These are phyloP conservation scores for Zaprionus nigranus DNA, from an alignment of 1,140 invertebrate species.

Conservation along the genomic window DNA sequence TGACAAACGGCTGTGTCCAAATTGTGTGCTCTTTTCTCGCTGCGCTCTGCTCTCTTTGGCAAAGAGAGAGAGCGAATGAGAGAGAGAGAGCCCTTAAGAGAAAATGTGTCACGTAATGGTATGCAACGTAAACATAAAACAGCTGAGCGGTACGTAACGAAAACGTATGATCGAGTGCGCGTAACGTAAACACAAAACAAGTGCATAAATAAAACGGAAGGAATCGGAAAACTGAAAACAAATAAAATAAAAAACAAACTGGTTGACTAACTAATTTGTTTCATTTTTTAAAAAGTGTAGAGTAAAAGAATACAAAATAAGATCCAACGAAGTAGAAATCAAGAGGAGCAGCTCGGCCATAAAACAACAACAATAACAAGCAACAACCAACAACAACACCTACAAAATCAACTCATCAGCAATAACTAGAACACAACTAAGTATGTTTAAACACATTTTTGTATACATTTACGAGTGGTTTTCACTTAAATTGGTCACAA, in stretches of 20 bases:
- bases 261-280: constrained; percentile 32
- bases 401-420: constrained; percentile 25
- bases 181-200: constrained; percentile 60
- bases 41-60: constrained; percentile 26
- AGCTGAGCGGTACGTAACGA: constrained; percentile 57
- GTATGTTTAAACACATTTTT: constrained; percentile 49
- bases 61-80: constrained; percentile 26
- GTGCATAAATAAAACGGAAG: constrained; percentile 26
- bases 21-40: constrained; percentile 23
- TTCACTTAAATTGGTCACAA: constrained; percentile 54
- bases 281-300: constrained; percentile 40
- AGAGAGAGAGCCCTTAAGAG: constrained; percentile 38
- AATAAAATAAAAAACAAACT: constrained; percentile 12
- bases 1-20: constrained; percentile 35
- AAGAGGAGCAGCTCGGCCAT: constrained; percentile 47
- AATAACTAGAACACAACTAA: constrained; percentile 40
- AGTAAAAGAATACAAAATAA: constrained; percentile 55
- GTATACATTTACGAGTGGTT: constrained; percentile 44
- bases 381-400: constrained; percentile 38
- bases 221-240: constrained; percentile 44
- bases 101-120: constrained; percentile 53
- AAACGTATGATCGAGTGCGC: constrained; percentile 72
- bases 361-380: constrained; percentile 43
- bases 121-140: constrained; percentile 74
- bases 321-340: constrained; percentile 47